A percentile compares a stretch with the other conserved stretches of the same genome.
phyloP scores from a whole-genome alignment of 1,140 invertebrate species.

The Drosophila quadrilineata region DNA sequence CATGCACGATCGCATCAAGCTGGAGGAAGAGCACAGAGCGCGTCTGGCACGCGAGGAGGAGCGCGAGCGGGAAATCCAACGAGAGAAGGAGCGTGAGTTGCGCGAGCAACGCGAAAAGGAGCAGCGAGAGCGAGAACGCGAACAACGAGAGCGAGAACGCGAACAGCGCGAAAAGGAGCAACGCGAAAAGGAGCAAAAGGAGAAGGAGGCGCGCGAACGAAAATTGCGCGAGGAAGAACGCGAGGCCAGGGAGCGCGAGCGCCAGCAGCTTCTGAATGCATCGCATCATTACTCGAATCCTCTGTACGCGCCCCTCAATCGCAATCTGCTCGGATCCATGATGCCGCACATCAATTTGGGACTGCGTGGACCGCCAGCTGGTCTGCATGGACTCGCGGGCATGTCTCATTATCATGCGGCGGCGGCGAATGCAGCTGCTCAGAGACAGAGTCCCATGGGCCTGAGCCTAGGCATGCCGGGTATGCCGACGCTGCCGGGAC shows the following conservation, averaged over 20 bases:
- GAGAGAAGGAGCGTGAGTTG: slow-evolving; percentile 82
- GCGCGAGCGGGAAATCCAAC: slow-evolving; percentile 83
- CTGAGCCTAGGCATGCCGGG: slow-evolving; percentile 69
- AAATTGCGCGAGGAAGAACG: slow-evolving; percentile 63
- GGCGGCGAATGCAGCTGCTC: slow-evolving; percentile 66
- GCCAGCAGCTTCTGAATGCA: slow-evolving; percentile 69
- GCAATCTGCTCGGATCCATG: slow-evolving; percentile 72
- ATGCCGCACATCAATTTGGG: slow-evolving; percentile 73
- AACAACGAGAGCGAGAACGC: slow-evolving; percentile 77
- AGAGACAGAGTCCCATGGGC: slow-evolving; percentile 75
- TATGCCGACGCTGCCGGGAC: slow-evolving; percentile 57
- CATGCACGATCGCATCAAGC: slow-evolving; percentile 84
- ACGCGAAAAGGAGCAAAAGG: slow-evolving; percentile 71
- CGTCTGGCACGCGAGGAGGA: slow-evolving; percentile 83
- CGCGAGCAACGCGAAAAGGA: slow-evolving; percentile 81
- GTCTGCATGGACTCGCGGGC: slow-evolving; percentile 58
- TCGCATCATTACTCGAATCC: slow-evolving; percentile 78
- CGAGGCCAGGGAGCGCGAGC: slow-evolving; percentile 64
- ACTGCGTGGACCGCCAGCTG: slow-evolving; percentile 58
- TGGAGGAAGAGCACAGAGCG: slow-evolving; percentile 86
- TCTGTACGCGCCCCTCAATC: slow-evolving; percentile 69
- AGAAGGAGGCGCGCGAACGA: slow-evolving; percentile 66
- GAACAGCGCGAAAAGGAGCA: slow-evolving; percentile 74
- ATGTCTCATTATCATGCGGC: slow-evolving; percentile 79
- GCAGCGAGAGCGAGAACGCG: slow-evolving; percentile 73